These are phyloP conservation scores for Decapterus maruadsi DNA, from an alignment of 2,797 vertebrate species.

Conservation along the genomic window DNA sequence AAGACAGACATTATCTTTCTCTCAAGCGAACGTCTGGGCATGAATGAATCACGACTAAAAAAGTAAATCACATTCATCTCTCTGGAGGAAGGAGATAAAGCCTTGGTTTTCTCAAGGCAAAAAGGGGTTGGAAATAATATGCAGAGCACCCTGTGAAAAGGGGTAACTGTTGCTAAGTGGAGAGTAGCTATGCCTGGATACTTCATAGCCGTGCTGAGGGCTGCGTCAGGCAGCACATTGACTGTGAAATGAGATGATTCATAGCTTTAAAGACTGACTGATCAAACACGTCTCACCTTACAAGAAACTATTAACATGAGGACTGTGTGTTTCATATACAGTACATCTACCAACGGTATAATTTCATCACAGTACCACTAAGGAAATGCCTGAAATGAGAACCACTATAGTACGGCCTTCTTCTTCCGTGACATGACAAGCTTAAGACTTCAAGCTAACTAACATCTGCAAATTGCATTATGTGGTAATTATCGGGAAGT, in stretches of 20 bases:
- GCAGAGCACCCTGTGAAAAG: slow-evolving; percentile 13
- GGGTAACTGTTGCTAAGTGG: slow-evolving; percentile 68
- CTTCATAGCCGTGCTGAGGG: slow-evolving; percentile 24
- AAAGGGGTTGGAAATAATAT: slow-evolving; percentile 5
- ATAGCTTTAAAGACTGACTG: slow-evolving; percentile 26
- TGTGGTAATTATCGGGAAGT: slow-evolving; percentile 40
- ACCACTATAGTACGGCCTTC: not conserved
- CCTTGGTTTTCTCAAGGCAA: not conserved
- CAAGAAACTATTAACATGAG: slow-evolving; percentile 2
- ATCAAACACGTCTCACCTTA: not conserved
- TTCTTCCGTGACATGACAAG: not conserved
- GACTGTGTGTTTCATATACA: not conserved
- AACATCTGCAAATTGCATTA: slow-evolving; percentile 8
- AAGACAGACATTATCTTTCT: slow-evolving; percentile 11
- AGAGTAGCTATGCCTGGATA: slow-evolving; percentile 43
- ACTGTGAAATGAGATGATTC: slow-evolving; percentile 44
- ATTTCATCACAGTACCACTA: too few species aligned
- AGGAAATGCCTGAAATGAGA: not conserved
- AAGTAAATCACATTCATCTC: not conserved
- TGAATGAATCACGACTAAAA: not conserved
- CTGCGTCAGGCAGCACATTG: slow-evolving; percentile 1
- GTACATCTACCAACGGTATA: not conserved
- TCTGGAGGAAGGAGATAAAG: not conserved
- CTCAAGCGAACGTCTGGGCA: slow-evolving; percentile 1
- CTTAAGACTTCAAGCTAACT: slow-evolving; percentile 9